Base-by-base conservation (phyloP, 2,113 vertebrate genomes). In the Bujurquina vittata region DNA sequence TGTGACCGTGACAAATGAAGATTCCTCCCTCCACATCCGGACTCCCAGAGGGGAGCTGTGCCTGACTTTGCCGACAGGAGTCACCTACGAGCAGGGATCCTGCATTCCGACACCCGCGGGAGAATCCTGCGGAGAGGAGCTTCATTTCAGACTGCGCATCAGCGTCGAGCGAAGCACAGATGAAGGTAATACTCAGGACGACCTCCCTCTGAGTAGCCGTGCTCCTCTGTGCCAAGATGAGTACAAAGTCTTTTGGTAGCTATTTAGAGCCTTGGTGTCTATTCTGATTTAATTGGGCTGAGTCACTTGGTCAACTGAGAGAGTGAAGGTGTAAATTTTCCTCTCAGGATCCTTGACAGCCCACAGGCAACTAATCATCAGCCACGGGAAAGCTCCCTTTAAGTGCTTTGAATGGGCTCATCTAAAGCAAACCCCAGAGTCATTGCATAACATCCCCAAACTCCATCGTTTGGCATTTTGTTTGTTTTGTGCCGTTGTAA, bases 111-210 rank as follows among this genome's bases (percentile, higher is more conserved):
- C 96, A 4, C 90, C 87, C 6, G 93, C 81, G 0, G 81, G 96
- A 3, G 89, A 92, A 20, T 37, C 83, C 10, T 4, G 84, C 7
- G 95, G 85, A 1, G 96, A 97, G 1, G 97, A 96, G 11, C 92
- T 97, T 58, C 97, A 98, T 80, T 91, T 98, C 92, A 92, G 96
- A n/a, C 23, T 98, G 83, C 95, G 94, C 23, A 89, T 96, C 1
- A 77, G 17, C 2, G 85, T 89, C 1, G 80, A 89, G 17, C 33
- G 80, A 54, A 8, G 62, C 75, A 12, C 90, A 58, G 90, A 96
- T 76, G 89, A 86, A 86, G 90, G 92, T 97, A 93, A 94, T n/a
- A 14, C 62, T 75, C 65, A 46, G 37, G 75, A 65, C 12, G 55
- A 40, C 61, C 31, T 18, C 67, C 67, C 79, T 55, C 40, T 54